Percentiles rank a stretch among this genome's conserved stretches.
These are phyloP conservation scores for Serrognathus titanus DNA, from an alignment of 2,888 invertebrate genomes.

Conservation along the genomic window DNA sequence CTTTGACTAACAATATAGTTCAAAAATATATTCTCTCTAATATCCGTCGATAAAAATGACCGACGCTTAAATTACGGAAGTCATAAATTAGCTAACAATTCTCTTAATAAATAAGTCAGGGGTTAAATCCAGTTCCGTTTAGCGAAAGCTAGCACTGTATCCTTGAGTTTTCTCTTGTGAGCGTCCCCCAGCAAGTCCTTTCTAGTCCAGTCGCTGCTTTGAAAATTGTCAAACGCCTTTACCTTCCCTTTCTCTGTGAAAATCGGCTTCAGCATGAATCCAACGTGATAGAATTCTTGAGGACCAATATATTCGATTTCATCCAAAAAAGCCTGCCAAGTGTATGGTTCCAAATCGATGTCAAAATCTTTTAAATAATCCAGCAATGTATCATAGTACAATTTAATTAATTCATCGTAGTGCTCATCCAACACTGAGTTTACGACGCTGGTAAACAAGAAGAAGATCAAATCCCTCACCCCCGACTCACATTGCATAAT, in stretches of 20 bases:
- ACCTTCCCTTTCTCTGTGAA: slow-evolving; percentile 50
- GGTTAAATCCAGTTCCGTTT: slow-evolving; percentile 41
- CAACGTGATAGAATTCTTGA: slow-evolving; percentile 49
- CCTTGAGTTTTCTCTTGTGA: slow-evolving; percentile 41
- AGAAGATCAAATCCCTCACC: slow-evolving; percentile 55
- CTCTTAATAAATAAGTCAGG: not conserved
- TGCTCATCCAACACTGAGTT: slow-evolving; percentile 47
- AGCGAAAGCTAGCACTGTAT: slow-evolving; percentile 40
- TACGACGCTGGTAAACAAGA: slow-evolving; percentile 54
- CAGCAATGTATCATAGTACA: slow-evolving; percentile 54
- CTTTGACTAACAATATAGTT: too few species aligned
- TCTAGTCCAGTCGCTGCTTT: slow-evolving; percentile 43
- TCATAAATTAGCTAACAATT: too few species aligned
- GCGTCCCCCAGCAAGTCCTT: slow-evolving; percentile 42
- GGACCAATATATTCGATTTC: slow-evolving; percentile 49
- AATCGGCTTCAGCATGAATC: slow-evolving; percentile 52
- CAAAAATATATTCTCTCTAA: too few species aligned
- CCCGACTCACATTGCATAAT: slow-evolving; percentile 53
- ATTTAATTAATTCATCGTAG: slow-evolving; percentile 51
- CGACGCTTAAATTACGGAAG: too few species aligned
- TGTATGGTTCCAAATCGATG: slow-evolving; percentile 41
- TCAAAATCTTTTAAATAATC: slow-evolving; percentile 44
- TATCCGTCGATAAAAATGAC: too few species aligned
- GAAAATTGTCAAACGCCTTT: slow-evolving; percentile 47
- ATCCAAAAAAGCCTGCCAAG: slow-evolving; percentile 46